Conservation (phyloP, 2,797 vertebrate genomes). For the Malurus splendens region DNA sequence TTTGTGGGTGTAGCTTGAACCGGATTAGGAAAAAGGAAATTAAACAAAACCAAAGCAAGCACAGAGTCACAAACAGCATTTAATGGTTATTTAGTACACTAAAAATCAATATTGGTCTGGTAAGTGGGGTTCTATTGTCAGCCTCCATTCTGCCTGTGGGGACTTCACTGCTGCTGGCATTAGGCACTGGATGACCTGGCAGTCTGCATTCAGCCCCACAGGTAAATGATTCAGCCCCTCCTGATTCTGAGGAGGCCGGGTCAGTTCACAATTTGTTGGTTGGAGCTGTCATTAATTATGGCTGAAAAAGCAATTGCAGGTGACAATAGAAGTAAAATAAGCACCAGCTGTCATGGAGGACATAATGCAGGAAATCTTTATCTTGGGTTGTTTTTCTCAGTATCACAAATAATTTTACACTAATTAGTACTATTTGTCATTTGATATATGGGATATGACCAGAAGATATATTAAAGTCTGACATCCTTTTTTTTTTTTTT, state of each 20-base stretch:
- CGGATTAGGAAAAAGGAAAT: not conserved
- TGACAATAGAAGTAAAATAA: not conserved
- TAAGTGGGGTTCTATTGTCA: not conserved
- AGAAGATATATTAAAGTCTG: slow-evolving; percentile 1
- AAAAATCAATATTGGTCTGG: not conserved
- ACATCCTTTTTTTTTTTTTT: slow-evolving; percentile 6
- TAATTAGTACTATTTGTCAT: not conserved
- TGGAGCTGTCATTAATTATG: not conserved
- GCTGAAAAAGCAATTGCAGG: not conserved
- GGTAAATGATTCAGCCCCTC: not conserved
- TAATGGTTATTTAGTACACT: not conserved
- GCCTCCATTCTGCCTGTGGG: not conserved
- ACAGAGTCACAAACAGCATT: not conserved
- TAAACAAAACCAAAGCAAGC: not conserved
- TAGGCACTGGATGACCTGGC: not conserved
- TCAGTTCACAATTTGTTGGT: not conserved
- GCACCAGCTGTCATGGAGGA: not conserved
- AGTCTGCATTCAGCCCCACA: not conserved
- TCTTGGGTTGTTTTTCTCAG: not conserved
- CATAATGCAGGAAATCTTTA: not conserved
- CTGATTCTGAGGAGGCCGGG: not conserved
- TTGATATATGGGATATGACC: not conserved
- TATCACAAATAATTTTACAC: not conserved
- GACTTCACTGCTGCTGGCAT: not conserved
- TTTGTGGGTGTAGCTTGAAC: not conserved